These are phyloP conservation scores for Rhabdophis nuchalis DNA, from an alignment of 2,797 vertebrate genomes.

Conservation along the genomic window DNA sequence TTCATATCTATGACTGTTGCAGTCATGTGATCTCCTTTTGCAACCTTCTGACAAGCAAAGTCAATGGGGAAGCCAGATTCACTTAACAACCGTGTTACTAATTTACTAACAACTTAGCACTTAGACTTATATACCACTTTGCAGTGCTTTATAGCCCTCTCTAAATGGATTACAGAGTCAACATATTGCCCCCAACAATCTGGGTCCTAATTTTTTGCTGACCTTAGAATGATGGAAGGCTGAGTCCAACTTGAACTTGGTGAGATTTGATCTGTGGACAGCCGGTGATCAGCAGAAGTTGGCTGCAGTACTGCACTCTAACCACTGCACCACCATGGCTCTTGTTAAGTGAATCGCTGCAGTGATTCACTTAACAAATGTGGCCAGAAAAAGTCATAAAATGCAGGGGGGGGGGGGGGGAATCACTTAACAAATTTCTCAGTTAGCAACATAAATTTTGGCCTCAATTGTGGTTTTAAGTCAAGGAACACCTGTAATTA, in stretches of 20 bases:
- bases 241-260: no score
- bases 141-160: no score
- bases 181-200: no score
- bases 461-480: background rate
- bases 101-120: background rate
- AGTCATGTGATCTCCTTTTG: background rate
- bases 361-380: background rate
- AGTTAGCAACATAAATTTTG: background rate
- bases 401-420: background rate
- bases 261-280: no score
- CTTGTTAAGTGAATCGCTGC: no score
- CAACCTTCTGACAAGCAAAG: background rate
- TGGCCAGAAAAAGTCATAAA: background rate
- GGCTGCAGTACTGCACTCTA: no score
- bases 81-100: background rate
- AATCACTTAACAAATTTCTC: background rate
- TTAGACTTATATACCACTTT: no score
- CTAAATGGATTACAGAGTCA: no score
- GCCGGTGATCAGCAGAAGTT: no score
- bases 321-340: no score
- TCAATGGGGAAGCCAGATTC: background rate
- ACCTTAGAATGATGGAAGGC: no score
- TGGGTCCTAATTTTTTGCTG: no score
- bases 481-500: background rate
- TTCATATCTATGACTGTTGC: background rate